phyloP scores from a whole-genome alignment of 2,113 vertebrate genomes.

The Bothrops jararaca region DNA sequence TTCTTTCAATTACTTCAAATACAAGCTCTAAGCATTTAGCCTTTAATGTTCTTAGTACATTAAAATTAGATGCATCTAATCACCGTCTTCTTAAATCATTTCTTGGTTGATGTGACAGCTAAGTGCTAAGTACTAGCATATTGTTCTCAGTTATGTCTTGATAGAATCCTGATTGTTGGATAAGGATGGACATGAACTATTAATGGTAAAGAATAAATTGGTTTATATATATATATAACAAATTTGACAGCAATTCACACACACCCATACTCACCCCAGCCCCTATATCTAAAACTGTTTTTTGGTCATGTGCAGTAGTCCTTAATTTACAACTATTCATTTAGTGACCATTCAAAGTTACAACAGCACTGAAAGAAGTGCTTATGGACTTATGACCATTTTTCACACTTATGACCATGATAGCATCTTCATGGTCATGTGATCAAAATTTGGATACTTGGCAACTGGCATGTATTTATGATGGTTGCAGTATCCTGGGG shows the following conservation, averaged over 20 bases:
- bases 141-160: not conserved
- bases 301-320: not conserved
- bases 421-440: not conserved
- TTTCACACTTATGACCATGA: not conserved
- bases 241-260: not conserved
- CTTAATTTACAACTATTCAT: not conserved
- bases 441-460: not conserved
- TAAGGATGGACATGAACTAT: not conserved
- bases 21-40: constrained; percentile 5
- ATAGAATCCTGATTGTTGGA: not conserved
- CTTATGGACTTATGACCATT: not conserved
- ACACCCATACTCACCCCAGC: not conserved
- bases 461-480: not conserved
- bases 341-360: not conserved
- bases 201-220: not conserved
- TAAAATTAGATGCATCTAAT: constrained; percentile 14
- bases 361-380: not conserved
- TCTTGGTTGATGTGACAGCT: not conserved
- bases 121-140: not conserved
- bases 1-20: not conserved
- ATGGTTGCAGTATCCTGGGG: not conserved
- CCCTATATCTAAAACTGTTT: not conserved
- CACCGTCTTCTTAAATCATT: constrained; percentile 18
- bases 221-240: not conserved
- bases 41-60: not conserved